Base-by-base conservation (phyloP, 2,888 invertebrate species). In the Allacma fusca region DNA sequence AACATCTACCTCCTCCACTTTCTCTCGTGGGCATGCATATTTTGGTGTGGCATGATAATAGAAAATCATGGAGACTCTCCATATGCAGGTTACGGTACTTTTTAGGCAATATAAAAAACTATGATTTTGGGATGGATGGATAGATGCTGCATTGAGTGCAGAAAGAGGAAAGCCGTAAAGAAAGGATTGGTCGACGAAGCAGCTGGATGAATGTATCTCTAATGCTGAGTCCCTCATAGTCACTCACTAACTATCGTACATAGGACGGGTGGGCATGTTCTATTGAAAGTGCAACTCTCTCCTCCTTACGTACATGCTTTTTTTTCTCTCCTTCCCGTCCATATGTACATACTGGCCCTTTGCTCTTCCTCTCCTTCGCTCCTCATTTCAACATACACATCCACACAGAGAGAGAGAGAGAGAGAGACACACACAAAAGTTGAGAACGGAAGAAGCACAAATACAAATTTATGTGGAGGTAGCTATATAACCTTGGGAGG, bases 381-480 rank as follows among this genome's bases (percentile, higher is more conserved):
- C 57, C 57, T 57, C 57, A 21, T 16, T 57, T 23, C 65, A 21
- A 21, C 16, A 21, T 57, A 21, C 16, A 21, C 57, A 2, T 62
- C n/a, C 23, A 62, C 62, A 23, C 16, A 50, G 1, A 50, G 7
- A 40, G 13, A 67, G 21, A 23, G 28, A 21, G n/a, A 28, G 68
- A 28, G 2, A 7, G 64, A 34, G n/a, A 24, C 16, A 50, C 5
- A 50, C 5, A 50, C n/a, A 68, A 40, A 23, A 68, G 68, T 43
- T 68, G 68, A 28, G 73, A 34, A 40, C 44, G 74, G 74, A 74
- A 65, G 74, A 65, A 43, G 74, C 40, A 74, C 64, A 74, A 74
- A 74, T 74, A 74, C 74, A 74, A 74, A 74, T 74, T 74, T 74
- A 74, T 74, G 74, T 74, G 59, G 40, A 67, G 65, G 16, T 64